Evolutionary conservation across 1,140 invertebrate genomes (phyloP).

Genomic region (Ostrea edulis): DNA sequence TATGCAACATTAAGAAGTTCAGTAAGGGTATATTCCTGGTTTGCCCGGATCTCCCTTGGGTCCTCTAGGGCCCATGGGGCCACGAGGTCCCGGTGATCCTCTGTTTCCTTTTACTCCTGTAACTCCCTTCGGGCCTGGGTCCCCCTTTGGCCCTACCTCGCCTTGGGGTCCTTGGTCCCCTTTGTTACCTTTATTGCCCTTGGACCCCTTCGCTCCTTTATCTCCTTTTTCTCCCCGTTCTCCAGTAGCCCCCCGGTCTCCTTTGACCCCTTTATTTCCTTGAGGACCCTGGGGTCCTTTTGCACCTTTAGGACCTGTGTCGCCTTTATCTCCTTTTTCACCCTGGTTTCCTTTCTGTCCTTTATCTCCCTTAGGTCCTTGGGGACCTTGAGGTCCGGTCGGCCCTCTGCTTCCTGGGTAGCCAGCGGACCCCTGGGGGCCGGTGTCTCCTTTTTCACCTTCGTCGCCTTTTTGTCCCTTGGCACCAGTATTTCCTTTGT

Average conservation of each 20-base stretch:
- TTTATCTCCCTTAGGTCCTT: neutral
- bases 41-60: conserved; percentile 17
- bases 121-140: conserved; percentile 14
- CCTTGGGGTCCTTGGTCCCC: conserved; percentile 27
- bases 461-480: neutral
- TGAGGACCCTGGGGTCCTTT: conserved; percentile 10
- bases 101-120: conserved; percentile 4
- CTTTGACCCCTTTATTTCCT: conserved; percentile 17
- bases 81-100: conserved; percentile 20
- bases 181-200: neutral
- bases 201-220: neutral
- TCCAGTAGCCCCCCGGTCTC: neutral
- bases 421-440: neutral
- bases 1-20: neutral
- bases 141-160: neutral
- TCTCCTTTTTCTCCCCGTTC: conserved; percentile 10
- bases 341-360: conserved; percentile 24
- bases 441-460: neutral
- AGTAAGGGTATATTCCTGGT: neutral
- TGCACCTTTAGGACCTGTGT: neutral
- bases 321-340: conserved; percentile 19
- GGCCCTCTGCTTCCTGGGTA: neutral
- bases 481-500: neutral
- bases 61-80: conserved; percentile 29
- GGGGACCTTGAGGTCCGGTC: neutral